Base-by-base conservation (phyloP, 2,113 vertebrate species). In the Circaetus gallicus region DNA sequence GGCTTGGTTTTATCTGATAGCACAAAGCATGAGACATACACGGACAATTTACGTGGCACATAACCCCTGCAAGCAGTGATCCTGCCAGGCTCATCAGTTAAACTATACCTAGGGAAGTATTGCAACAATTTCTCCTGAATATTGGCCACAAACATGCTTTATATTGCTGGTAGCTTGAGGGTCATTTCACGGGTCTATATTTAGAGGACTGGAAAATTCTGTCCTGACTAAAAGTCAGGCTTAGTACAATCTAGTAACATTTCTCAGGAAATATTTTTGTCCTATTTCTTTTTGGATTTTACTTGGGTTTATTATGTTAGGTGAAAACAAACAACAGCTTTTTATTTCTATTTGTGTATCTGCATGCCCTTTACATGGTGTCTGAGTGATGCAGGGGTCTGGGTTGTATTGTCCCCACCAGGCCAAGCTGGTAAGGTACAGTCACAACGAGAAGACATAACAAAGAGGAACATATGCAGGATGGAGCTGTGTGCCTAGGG, bases 1-100 rank as follows among this genome's bases (percentile, higher is more conserved):
- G 10, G 18, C 81, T 81, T 56, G 32, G n/a, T 40, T 85, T 89
- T 31, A 65, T 26, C 62, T 70, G 61, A 36, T 10, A 70, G 63
- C 40, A 59, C 0, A 6, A 59, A 49, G 14, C 26, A 32, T 0
- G 1, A 2, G 16, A 45, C 59, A 85, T 42, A 26, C 55, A 36
- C 14, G 38, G 53, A 36, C 7, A 28, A 21, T 53, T 56, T 45
- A 49, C 28, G 28, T n/a, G 38, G 25, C 38, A 31, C 61, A 36
- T 7, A 85, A 43, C 7, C 15, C 21, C 61, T 76, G 56, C 18
- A 66, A 67, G 69, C 29, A 58, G 16, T 0, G 0, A 74, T 71
- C 29, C 69, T 91, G 38, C 47, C 45, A 89, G 66, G 8, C 31
- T 83, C 32, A 36, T 36, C 62, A 67, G 50, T 5, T 89, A 74